Evolutionary conservation across 1,140 invertebrate genomes (phyloP).

Genomic region (Melipona quadrifasciata): DNA sequence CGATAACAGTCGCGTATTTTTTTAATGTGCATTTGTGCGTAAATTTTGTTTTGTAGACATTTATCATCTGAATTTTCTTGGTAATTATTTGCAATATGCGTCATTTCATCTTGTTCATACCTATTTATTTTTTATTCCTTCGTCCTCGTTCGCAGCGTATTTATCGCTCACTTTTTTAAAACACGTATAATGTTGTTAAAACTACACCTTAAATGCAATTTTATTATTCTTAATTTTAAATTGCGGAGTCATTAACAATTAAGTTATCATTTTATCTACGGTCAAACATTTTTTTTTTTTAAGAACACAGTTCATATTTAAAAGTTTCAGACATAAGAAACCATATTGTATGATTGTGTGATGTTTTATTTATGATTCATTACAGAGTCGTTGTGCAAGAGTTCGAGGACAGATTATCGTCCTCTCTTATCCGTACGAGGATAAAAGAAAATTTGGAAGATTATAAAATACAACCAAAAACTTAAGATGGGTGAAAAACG

Average conservation of each 20-base stretch:
- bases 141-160: not conserved
- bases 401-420: not conserved
- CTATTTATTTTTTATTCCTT: no score
- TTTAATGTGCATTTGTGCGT: no score
- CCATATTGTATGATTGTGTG: not conserved
- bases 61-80: not conserved
- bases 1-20: no score
- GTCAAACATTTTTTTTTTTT: not conserved
- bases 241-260: not conserved
- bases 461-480: not conserved
- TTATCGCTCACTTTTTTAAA: not conserved
- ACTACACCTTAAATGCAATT: not conserved
- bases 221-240: not conserved
- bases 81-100: not conserved
- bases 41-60: not conserved
- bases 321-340: not conserved
- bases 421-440: not conserved
- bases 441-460: not conserved
- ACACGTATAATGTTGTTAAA: not conserved
- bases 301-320: not conserved
- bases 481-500: conserved; percentile 89
- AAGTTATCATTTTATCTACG: not conserved
- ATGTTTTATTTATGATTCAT: not conserved
- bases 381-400: not conserved
- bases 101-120: not conserved